Conservation (phyloP, 1,140 invertebrate genomes). For the Trichonephila clavata region DNA sequence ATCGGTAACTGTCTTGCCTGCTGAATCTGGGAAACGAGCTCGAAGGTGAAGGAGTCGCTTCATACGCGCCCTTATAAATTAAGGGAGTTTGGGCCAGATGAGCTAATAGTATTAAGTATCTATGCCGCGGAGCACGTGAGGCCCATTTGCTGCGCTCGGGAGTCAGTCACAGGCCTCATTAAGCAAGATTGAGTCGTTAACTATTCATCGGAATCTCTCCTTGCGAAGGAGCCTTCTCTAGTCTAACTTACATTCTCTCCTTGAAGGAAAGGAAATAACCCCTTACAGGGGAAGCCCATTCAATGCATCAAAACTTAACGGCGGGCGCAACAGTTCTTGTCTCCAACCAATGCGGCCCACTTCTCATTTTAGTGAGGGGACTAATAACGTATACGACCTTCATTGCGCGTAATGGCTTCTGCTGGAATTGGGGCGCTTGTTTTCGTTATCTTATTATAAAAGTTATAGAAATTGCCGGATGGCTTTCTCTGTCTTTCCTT, state of each 20-base stretch:
- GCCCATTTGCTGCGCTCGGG: slow-evolving; percentile 69
- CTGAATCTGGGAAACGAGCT: slow-evolving; percentile 60
- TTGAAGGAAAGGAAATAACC: slow-evolving; percentile 66
- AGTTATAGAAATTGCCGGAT: background rate
- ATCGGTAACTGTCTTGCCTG: slow-evolving; percentile 61
- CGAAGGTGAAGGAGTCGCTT: slow-evolving; percentile 59
- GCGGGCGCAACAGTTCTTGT: slow-evolving; percentile 69
- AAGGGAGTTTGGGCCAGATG: slow-evolving; percentile 69
- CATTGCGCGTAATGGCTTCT: slow-evolving; percentile 47
- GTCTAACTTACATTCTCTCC: slow-evolving; percentile 40
- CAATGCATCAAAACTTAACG: slow-evolving; percentile 75
- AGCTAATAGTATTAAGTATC: slow-evolving; percentile 77
- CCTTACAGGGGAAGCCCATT: slow-evolving; percentile 58
- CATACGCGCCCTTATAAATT: slow-evolving; percentile 76
- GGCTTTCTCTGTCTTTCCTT: background rate
- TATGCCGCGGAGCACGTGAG: slow-evolving; percentile 68
- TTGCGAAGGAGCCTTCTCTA: slow-evolving; percentile 30
- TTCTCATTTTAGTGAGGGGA: slow-evolving; percentile 52
- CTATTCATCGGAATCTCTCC: slow-evolving; percentile 71
- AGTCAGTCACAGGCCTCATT: slow-evolving; percentile 76
- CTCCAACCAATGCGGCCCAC: slow-evolving; percentile 37
- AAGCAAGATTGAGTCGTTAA: slow-evolving; percentile 76
- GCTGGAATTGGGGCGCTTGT: background rate
- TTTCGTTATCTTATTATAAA: background rate
- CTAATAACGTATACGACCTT: slow-evolving; percentile 46